Percentiles rank a stretch among this genome's conserved stretches.
Evolutionary conservation across 1,140 invertebrate genomes (phyloP).

Genomic region (Drosophila pectinifera): DNA sequence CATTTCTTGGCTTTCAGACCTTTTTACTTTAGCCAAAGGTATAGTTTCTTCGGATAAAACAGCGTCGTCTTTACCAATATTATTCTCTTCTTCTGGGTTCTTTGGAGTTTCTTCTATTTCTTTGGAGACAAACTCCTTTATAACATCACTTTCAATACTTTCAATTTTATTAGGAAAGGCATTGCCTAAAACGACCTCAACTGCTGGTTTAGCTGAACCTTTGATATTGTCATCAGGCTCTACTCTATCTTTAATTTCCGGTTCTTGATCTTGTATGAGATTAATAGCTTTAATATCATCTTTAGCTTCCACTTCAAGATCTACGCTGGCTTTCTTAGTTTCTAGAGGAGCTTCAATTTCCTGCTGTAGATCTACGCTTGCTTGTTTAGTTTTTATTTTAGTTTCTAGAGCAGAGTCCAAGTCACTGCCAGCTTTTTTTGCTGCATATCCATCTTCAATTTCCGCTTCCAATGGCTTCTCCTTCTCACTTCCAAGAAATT

Average conservation of each 20-base stretch:
- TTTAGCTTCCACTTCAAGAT: not conserved
- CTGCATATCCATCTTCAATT: slow-evolving; percentile 12
- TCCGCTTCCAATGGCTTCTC: not conserved
- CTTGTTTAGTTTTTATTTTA: not conserved
- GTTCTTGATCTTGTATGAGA: not conserved
- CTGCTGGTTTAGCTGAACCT: not conserved
- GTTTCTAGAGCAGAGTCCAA: not conserved
- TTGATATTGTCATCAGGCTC: not conserved
- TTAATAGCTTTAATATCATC: not conserved
- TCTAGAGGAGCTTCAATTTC: not conserved
- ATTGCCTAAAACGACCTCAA: not conserved
- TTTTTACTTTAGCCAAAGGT: not conserved
- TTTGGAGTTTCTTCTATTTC: not conserved
- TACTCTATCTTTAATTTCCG: not conserved
- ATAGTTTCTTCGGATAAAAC: not conserved
- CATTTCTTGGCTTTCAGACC: not conserved
- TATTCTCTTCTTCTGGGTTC: not conserved
- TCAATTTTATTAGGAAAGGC: not conserved
- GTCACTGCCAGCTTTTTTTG: not conserved
- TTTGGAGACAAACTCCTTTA: not conserved
- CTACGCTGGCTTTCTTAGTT: slow-evolving; percentile 1
- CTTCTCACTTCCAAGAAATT: no score
- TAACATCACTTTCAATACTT: not conserved
- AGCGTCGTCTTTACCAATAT: not conserved
- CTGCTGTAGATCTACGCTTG: not conserved